Evolutionary conservation across 1,140 invertebrate genomes (phyloP).

Genomic region (Bombus fervidus): DNA sequence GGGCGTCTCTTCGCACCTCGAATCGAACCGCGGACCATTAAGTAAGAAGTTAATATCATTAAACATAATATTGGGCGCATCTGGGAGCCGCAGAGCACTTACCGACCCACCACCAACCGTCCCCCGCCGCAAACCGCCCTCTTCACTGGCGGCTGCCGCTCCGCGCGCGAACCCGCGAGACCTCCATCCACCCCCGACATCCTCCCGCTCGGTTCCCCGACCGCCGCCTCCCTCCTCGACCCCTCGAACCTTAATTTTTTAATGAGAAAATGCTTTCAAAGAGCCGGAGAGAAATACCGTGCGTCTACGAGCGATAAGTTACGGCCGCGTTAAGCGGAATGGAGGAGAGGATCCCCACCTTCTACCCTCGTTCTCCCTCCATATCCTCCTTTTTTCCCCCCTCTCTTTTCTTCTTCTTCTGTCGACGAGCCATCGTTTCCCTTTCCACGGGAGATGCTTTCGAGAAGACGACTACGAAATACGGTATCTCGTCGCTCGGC

Average conservation of each 20-base stretch:
- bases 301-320: constrained; percentile 81
- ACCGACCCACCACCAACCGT: constrained; percentile 67
- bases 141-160: constrained; percentile 24
- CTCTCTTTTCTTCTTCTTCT: neutral
- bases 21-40: constrained; percentile 83
- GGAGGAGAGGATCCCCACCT: constrained; percentile 53
- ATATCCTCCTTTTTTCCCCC: neutral
- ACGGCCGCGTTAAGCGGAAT: constrained; percentile 78
- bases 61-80: constrained; percentile 84
- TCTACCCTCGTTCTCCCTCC: constrained; percentile 26
- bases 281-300: constrained; percentile 80
- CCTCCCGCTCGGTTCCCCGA: constrained; percentile 21
- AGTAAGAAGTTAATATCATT: constrained; percentile 84
- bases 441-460: neutral
- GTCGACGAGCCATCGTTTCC: neutral
- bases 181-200: constrained; percentile 32
- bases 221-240: constrained; percentile 48
- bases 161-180: constrained; percentile 45
- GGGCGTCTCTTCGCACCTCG: constrained; percentile 77
- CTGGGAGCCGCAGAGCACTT: constrained; percentile 82
- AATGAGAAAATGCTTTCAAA: constrained; percentile 84
- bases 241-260: constrained; percentile 81
- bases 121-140: constrained; percentile 52
- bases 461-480: neutral
- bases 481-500: neutral